Base-by-base conservation (phyloP, 2,797 vertebrate species). In the Neosilurus mollespiculum region DNA sequence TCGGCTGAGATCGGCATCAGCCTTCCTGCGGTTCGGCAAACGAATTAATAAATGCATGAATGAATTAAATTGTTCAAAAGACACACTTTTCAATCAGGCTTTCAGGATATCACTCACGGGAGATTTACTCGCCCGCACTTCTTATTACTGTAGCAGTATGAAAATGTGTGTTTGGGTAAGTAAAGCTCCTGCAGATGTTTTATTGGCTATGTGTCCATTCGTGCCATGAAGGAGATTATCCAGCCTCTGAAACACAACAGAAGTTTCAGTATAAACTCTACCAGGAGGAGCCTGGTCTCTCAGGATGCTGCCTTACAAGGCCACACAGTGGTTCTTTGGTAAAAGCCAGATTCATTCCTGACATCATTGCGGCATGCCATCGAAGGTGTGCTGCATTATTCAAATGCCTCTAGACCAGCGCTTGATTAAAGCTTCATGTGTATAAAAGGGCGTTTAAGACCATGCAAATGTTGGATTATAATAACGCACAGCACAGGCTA, bases 381-480 rank as follows among this genome's bases (percentile, higher is more conserved):
- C 37, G 20, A 70, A 83, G 82, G 75, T 78, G 82, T 78, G 75
- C 65, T 78, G 82, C 76, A 82, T 37, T 82, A 84, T 75, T 80
- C 2, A 14, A 56, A 84, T 81, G 49, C 78, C 70, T 75, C 8
- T n/a, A 83, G 66, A 84, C 51, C 69, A 69, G 37, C 70, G 56
- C 24, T 11, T 75, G 73, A 75, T 59, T 10, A 75, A 70, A 80
- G 43, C 11, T n/a, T 37, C 49, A 2, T 34, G 64, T 14, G 51
- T 54, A 54, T 67, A 56, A 18, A 34, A 22, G 26, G 53, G 49
- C 26, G 12, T 67, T 80, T 37, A 67, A 34, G 51, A 54, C 78
- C 24, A 37, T 6, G 51, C 16, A 5, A 15, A 34, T 9, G 34
- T 22, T 0, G 1, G 30, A 20, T 16, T 78, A 62, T 59, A 37